A percentile compares a stretch with the other conserved stretches of the same genome.
Conservation (phyloP, 2,797 vertebrate species). For the Poecile montanus region DNA sequence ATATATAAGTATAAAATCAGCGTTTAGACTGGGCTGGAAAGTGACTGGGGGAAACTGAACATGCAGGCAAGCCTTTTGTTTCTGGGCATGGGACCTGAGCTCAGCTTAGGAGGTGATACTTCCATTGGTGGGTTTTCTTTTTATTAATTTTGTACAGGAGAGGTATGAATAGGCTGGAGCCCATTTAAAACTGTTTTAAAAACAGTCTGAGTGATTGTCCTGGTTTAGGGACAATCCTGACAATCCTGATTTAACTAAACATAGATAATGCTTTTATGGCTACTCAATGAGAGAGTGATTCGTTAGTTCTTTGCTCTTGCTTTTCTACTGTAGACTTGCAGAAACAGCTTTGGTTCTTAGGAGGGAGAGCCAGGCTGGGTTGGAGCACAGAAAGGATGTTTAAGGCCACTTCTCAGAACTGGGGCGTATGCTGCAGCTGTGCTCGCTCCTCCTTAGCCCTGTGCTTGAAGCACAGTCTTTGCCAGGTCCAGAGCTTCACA, state of each 20-base stretch:
- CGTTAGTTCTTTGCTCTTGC: neutral
- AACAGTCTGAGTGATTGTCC: neutral
- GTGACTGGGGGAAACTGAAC: neutral
- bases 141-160: neutral
- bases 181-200: neutral
- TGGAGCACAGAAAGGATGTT: neutral
- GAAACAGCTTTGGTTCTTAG: neutral
- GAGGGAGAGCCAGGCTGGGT: neutral
- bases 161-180: neutral
- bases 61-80: neutral
- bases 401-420: conserved; percentile 9
- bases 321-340: neutral
- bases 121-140: neutral
- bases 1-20: neutral
- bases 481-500: neutral
- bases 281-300: neutral
- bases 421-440: conserved; percentile 9
- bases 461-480: neutral
- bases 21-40: neutral
- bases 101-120: neutral
- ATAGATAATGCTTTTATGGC: neutral
- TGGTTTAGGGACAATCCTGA: no score
- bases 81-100: neutral
- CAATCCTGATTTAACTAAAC: neutral
- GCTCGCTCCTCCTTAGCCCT: neutral